A percentile compares a stretch with the other conserved stretches of the same genome.
phyloP scores from a whole-genome alignment of 2,797 vertebrate genomes.

The Nasua narica region DNA sequence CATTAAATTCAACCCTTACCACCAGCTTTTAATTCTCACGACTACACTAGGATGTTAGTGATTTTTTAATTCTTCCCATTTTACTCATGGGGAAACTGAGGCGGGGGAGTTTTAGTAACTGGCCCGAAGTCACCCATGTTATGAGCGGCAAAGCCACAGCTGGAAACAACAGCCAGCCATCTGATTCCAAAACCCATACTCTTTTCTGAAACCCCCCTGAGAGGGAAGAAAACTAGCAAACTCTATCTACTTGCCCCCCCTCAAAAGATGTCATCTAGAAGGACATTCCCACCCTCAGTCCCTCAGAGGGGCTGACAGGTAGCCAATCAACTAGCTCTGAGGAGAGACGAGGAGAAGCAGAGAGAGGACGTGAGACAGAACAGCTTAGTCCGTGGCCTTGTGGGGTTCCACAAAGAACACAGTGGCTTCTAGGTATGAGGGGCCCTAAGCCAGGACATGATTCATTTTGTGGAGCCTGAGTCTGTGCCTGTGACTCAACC shows the following conservation, averaged over 20 bases:
- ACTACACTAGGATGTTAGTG: rapidly evolving
- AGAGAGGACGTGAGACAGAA: not conserved
- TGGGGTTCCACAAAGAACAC: not conserved
- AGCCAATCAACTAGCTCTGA: not conserved
- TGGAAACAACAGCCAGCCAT: not conserved
- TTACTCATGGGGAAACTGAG: not conserved
- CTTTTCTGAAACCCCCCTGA: not conserved
- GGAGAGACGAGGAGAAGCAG: not conserved
- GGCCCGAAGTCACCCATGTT: not conserved
- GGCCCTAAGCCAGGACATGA: not conserved
- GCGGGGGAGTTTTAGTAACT: not conserved
- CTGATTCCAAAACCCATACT: rapidly evolving
- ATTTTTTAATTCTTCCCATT: not conserved
- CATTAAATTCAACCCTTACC: too few species aligned
- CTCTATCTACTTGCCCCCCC: not conserved
- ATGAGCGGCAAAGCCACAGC: not conserved
- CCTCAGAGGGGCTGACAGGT: not conserved
- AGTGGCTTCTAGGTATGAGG: not conserved
- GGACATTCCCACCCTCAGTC: not conserved
- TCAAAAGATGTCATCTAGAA: not conserved
- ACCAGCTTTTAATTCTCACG: not conserved
- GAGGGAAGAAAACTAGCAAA: not conserved
- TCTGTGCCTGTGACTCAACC: not conserved
- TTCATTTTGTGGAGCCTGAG: not conserved
- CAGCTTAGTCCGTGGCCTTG: too few species aligned